Conservation (phyloP, 37 sponge, comb jelly and placozoan species). For the Amphimedon queenslandica region DNA sequence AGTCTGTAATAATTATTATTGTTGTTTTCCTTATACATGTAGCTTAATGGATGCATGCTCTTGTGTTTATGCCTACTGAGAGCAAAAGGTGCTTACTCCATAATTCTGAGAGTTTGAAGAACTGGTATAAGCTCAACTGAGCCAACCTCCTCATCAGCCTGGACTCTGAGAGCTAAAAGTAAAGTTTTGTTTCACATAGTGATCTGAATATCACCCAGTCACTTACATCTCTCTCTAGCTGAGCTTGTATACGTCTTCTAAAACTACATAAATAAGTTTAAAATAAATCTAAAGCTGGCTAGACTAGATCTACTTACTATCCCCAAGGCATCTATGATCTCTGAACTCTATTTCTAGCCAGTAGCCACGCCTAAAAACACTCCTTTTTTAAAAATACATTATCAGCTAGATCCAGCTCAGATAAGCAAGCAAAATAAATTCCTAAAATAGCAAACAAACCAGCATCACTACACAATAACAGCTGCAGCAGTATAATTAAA, state of each 20-base stretch:
- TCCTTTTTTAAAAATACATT: too few species aligned
- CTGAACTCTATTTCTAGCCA: too few species aligned
- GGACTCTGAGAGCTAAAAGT: constrained; percentile 3
- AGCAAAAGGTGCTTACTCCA: not conserved
- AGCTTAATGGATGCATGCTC: not conserved
- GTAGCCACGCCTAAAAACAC: too few species aligned
- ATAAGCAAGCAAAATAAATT: too few species aligned
- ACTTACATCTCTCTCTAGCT: constrained; percentile 3
- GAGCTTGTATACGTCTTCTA: not conserved
- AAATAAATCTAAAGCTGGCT: not conserved
- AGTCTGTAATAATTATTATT: not conserved
- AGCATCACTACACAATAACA: too few species aligned
- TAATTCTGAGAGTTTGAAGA: not conserved
- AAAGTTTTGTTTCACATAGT: not conserved
- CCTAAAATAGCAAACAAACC: too few species aligned
- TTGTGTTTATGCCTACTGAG: not conserved
- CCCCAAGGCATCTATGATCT: constrained; percentile 11
- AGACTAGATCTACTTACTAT: not conserved
- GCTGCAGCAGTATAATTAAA: too few species aligned
- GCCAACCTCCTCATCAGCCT: not conserved
- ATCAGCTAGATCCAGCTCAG: too few species aligned
- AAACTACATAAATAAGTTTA: not conserved
- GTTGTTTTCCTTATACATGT: not conserved
- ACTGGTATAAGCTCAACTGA: not conserved
- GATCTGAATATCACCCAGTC: not conserved